Evolutionary conservation across 2,797 vertebrate species (phyloP), one percentile per base, ranked within the genome.

Genomic region (Microctenopoma lineatum): DNA sequence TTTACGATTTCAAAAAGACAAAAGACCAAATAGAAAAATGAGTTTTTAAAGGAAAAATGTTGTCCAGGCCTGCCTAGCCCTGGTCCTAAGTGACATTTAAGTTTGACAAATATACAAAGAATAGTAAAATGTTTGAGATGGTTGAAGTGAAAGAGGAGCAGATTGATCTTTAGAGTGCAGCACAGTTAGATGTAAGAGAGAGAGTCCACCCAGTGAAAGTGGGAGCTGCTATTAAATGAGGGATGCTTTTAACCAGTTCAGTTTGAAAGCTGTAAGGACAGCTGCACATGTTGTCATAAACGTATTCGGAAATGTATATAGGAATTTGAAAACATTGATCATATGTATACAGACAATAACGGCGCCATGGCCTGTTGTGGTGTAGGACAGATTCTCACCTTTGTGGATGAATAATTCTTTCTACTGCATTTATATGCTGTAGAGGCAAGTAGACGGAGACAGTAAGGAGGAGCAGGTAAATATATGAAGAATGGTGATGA

Each of bases 351-450:
- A 63, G 46, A 52, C 14, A 47, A 12, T 46, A 39, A 48, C 16
- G 29, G 41, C 61, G 9, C 7, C 42, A 18, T 39, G 25, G 4
- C 48, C 7, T 9, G 27, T 29, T 59, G 66, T 25, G 51, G 7
- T 44, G 4, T 52, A 27, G 44, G 53, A 53, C 18, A 66, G 54
- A 48, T 61, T 64, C 70, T 73, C 46, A 66, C 44, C 65, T 70
- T 59, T 41, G 54, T 73, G 68, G 78, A 81, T 88, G 79, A 74
- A 84, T 87, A 81, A 41, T 48, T 53, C 66, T 66, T 47, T 60
- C 26, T 59, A 70, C 34, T 53, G 74, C 75, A 73, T 88, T 79
- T 68, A 75, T 77, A 84, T 76, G 71, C 77, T 65, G 34, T 57
- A 27, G 71, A 64, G 47, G 27, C 14, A 54, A 58, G 46, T 4